A percentile compares a stretch with the other conserved stretches of the same genome.
These are phyloP conservation scores for Stegodyphus mimosarum DNA, from an alignment of 1,140 invertebrate species.

Conservation along the genomic window DNA sequence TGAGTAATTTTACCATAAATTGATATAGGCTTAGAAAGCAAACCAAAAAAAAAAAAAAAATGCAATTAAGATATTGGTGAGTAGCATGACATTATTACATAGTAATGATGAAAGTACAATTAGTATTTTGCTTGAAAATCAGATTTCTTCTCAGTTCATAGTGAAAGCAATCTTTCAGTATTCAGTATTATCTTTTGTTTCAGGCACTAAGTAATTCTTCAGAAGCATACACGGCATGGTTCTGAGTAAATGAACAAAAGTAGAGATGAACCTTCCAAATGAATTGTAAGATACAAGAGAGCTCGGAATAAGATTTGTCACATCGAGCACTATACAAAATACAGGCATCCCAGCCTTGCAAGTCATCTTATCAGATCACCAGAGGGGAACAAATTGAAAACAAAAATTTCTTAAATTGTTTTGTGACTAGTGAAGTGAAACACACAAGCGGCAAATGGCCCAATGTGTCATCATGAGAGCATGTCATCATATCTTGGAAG, in stretches of 20 bases:
- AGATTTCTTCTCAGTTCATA: conserved; percentile 8
- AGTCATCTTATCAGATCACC: conserved; percentile 13
- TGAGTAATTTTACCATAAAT: no score
- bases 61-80: background rate
- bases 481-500: conserved; percentile 22
- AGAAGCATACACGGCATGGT: conserved; percentile 42
- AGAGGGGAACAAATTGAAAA: background rate
- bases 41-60: background rate
- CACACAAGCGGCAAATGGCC: conserved; percentile 27
- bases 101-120: background rate
- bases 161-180: conserved; percentile 46
- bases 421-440: conserved; percentile 56
- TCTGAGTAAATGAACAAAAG: conserved; percentile 30
- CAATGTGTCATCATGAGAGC: conserved; percentile 14
- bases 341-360: conserved; percentile 30
- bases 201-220: conserved; percentile 56
- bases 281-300: conserved; percentile 30
- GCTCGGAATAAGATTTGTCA: conserved; percentile 22
- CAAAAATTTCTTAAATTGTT: conserved; percentile 21
- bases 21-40: no score
- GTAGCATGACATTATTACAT: background rate
- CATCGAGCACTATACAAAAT: conserved; percentile 37
- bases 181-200: conserved; percentile 33
- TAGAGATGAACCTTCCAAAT: conserved; percentile 9
- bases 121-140: no score